These are phyloP conservation scores for Poeciliopsis turneri DNA, from an alignment of 2,797 vertebrate genomes.

Conservation along the genomic window DNA sequence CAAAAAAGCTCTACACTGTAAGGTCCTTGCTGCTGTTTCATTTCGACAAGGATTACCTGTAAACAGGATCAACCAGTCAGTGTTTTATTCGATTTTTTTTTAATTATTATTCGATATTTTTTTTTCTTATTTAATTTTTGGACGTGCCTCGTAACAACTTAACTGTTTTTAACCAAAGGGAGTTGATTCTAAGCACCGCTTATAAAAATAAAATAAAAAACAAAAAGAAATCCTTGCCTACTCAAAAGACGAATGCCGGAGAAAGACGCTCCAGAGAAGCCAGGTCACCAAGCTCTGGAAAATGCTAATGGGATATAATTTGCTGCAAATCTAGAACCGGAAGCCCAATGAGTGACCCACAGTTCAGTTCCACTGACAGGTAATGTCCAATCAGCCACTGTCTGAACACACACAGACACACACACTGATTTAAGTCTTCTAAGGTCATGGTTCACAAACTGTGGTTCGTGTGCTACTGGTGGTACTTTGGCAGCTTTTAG, in stretches of 20 bases:
- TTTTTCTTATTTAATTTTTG: conserved; percentile 20
- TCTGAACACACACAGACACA: conserved; percentile 1
- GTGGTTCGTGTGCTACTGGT: neutral
- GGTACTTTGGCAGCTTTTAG: neutral
- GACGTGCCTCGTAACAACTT: conserved; percentile 39
- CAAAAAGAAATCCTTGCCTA: conserved; percentile 26
- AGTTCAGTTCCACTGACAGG: conserved; percentile 97
- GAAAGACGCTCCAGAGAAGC: conserved; percentile 63
- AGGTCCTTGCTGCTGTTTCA: conserved; percentile 30
- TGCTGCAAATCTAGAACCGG: conserved; percentile 86
- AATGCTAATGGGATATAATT: conserved; percentile 93
- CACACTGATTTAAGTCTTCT: neutral
- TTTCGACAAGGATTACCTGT: conserved; percentile 35
- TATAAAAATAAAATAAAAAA: neutral
- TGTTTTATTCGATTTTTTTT: conserved; percentile 11
- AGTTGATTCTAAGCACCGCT: conserved; percentile 43
- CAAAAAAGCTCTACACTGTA: conserved; percentile 46
- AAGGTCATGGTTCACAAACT: neutral
- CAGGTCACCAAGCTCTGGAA: conserved; percentile 76
- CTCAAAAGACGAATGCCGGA: conserved; percentile 65
- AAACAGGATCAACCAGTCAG: conserved; percentile 19
- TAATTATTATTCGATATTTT: neutral
- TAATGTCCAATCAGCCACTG: conserved; percentile 54
- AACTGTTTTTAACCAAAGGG: neutral
- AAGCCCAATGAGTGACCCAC: conserved; percentile 99